These are phyloP conservation scores for Mesocricetus auratus DNA, from an alignment of 2,113 vertebrate genomes.

Conservation along the genomic window DNA sequence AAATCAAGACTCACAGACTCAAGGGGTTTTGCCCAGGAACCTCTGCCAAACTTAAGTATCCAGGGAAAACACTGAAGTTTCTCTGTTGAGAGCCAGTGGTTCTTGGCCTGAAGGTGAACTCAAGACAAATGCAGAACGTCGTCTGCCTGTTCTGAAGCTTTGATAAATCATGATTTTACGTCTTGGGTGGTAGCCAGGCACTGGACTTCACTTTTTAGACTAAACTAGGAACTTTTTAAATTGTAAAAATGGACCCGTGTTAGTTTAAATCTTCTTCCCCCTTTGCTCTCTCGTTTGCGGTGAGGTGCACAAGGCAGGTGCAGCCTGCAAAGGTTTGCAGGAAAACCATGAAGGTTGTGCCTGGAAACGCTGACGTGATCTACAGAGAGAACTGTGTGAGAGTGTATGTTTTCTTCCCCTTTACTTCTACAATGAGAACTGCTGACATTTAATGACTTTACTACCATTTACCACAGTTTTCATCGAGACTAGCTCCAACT, in stretches of 20 bases:
- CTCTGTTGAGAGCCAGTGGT: slow-evolving; percentile 19
- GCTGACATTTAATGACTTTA: neutral
- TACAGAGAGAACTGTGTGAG: neutral
- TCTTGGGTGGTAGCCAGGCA: slow-evolving; percentile 49
- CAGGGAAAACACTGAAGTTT: slow-evolving; percentile 13
- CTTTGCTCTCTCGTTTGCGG: neutral
- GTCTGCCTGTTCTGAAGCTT: slow-evolving; percentile 54
- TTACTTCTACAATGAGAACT: neutral
- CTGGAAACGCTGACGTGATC: neutral
- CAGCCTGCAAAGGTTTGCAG: slow-evolving; percentile 8
- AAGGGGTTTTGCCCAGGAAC: neutral
- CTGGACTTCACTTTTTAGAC: slow-evolving; percentile 3
- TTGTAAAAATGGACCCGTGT: neutral
- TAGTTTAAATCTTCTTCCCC: slow-evolving; percentile 34
- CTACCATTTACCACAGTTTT: neutral
- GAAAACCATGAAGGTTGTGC: neutral
- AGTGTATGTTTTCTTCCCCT: neutral
- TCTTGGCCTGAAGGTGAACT: slow-evolving; percentile 61
- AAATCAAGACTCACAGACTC: neutral
- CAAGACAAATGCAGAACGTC: slow-evolving; percentile 51
- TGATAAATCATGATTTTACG: slow-evolving; percentile 76
- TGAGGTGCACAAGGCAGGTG: slow-evolving; percentile 47
- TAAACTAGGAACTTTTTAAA: neutral
- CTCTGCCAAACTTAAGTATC: neutral
- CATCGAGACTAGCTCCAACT: neutral